These are phyloP conservation scores for Brachymystax lenok DNA, from an alignment of 2,797 vertebrate genomes.

Conservation along the genomic window DNA sequence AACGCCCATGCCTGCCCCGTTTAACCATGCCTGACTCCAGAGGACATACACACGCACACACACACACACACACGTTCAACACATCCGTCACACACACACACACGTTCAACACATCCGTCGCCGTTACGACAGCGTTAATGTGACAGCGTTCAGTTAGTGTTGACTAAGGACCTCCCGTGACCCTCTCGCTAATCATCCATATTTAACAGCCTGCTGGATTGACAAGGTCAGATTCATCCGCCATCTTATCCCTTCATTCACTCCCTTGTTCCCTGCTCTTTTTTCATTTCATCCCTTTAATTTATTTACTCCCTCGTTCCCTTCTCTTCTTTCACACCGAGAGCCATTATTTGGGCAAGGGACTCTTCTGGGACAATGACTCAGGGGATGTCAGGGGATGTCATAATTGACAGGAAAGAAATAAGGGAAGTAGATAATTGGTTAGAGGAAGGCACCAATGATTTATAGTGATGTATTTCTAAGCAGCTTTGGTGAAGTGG, in stretches of 20 bases:
- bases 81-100: neutral
- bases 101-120: neutral
- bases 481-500: conserved; percentile 24
- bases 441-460: conserved; percentile 21
- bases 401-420: conserved; percentile 41
- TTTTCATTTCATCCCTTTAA: neutral
- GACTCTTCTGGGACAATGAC: neutral
- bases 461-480: conserved; percentile 35
- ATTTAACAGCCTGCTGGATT: conserved; percentile 50
- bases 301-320: conserved; percentile 15
- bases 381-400: conserved; percentile 32
- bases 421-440: neutral
- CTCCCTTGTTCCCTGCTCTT: neutral
- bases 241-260: conserved; percentile 26
- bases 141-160: conserved; percentile 31
- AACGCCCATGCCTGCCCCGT: neutral
- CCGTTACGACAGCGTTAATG: conserved; percentile 29
- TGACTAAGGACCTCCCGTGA: conserved; percentile 26
- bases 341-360: neutral
- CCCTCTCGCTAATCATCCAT: conserved; percentile 31
- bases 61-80: conserved; percentile 9
- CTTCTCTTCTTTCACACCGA: neutral
- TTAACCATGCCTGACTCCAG: neutral
- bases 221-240: conserved; percentile 43
- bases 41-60: neutral